Base-by-base conservation (phyloP, 30 jellyfish, hydroid and myxozoan genomes). In the Aurelia sp. region DNA sequence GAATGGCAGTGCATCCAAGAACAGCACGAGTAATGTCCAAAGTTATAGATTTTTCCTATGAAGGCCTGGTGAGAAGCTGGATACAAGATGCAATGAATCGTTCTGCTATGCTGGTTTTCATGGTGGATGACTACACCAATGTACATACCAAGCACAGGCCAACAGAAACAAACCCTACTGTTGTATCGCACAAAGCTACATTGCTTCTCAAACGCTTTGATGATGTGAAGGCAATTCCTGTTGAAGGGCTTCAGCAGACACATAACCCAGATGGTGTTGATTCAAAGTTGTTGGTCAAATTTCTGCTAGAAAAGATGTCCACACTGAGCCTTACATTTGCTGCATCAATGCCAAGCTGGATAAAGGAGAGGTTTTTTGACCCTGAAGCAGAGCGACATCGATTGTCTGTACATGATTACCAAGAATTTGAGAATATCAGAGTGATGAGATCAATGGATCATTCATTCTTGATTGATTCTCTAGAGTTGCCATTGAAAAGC, bases 121-220 rank as follows among this genome's bases (percentile, higher is more conserved):
- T 75, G 74, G 87, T 75, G 53, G 87, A 75, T 75, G 86, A 75
- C 20, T 75, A 75, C 51, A 75, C 52, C 53, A 75, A 75, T 57
- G 51, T 75, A 1, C 86, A 75, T n/a, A 75, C 74, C 35, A 75
- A 18, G 33, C 73, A 75, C 71, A 24, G 86, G 74, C 86, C 86
- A 57, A 75, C 73, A 24, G 31, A 8, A 21, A 53, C 18, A 57
- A 35, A 13, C 18, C 86, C 74, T 10, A 12, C 71, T 27, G 70
- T 48, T 75, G 74, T 75, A 13, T 75, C 73, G 2, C 73, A 75
- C 47, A 75, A 75, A 55, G 74, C 86, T 48, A 75, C 86, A 7
- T 73, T 75, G 55, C 60, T 75, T 27, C 74, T 75, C 38, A 75
- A 75, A 60, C 47, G 86, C 16, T 52, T 22, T 50, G 86, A 75